Evolutionary conservation across 2,113 vertebrate species (phyloP), one percentile per base, ranked within the genome.

Genomic region (Anarrhichthys ocellatus): DNA sequence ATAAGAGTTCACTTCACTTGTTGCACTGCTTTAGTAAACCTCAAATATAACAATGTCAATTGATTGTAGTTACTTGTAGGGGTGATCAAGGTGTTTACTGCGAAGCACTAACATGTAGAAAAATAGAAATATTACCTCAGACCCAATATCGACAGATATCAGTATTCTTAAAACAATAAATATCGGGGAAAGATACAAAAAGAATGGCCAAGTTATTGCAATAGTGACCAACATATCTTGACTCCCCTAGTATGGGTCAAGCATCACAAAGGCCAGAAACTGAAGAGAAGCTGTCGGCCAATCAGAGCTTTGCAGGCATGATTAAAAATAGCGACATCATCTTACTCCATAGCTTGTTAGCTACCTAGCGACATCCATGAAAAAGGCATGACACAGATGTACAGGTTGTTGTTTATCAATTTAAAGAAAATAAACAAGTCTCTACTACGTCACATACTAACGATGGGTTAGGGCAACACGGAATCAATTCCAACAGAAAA

Each of bases 1-100:
- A 74, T 66, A 36, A 59, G 65, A 80, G 59, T 78, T 82, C 66
- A 82, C 81, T 78, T 71, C 50, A 82, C 77, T 76, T 89, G 61
- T 83, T 82, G 63, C 63, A 40, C 32, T 74, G 71, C 42, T 72
- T 68, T 73, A 54, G 14, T 62, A 42, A 77, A 76, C 36, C 29
- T 83, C 10, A 70, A 73, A 76, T 69, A 67, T 42, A 63, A 29
- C 17, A 14, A 36, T 27, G 62, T 52, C 24, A 20, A 27, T 68
- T 1, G 46, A 24, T 8, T 54, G 13, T 67, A 22, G 18, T 38
- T 63, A 18, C 10, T 36, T 63, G 48, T 24, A 38, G 11, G 7
- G 14, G n/a, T 34, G 1, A 32, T 50, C 4, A 11, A 63, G 18
- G 24, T n/a, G 54, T 38, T 9, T 27, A 50, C 29, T 71, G 34